Evolutionary conservation across 2,797 vertebrate genomes (phyloP), one percentile per base, ranked within the genome.

Genomic region (Corythornis leucogaster): DNA sequence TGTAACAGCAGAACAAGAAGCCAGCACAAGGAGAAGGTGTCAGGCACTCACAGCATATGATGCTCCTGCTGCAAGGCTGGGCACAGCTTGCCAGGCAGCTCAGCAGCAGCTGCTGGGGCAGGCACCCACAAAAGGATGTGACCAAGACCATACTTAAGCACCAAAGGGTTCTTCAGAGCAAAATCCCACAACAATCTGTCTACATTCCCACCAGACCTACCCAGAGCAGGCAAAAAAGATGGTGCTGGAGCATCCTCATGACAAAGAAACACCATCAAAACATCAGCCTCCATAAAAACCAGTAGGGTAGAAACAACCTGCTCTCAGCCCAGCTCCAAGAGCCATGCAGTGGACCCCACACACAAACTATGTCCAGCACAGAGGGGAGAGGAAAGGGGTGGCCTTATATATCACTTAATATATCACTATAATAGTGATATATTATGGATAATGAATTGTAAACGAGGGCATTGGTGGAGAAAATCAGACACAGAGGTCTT

Each of bases 331-430:
- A 26, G 3, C 1, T 3, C 6, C 3, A 33, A 50, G 7, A 61
- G 0, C 3, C 13, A 14, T 24, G 12, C 12, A 53, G 24, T 50
- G 12, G 5, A 50, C 8, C 25, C 24, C 14, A 8, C 25, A 3
- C 14, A 26, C 24, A 15, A 15, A 50, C 48, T 24, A 6, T 1
- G 2, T 2, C 7, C 5, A 33, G 5, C 6, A 15, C 4, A 9
- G 20, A 26, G 2, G 1, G 7, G 0, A 30, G 2, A 7, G 15
- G 1, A 8, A 33, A 1, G 0, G 1, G 2, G 14, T 40, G 38
- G 38, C 14, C 38, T 40, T 40, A 40, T 40, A 40, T 40, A 40
- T 40, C 38, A 40, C 38, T 40, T 40, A 40, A 40, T 40, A 40
- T 40, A 40, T 40, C 38, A 40, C 38, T 40, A 7, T 40, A 15